Evolutionary conservation across 2,888 invertebrate species (phyloP), one percentile per base, ranked within the genome.

Genomic region (Agrochola lota): DNA sequence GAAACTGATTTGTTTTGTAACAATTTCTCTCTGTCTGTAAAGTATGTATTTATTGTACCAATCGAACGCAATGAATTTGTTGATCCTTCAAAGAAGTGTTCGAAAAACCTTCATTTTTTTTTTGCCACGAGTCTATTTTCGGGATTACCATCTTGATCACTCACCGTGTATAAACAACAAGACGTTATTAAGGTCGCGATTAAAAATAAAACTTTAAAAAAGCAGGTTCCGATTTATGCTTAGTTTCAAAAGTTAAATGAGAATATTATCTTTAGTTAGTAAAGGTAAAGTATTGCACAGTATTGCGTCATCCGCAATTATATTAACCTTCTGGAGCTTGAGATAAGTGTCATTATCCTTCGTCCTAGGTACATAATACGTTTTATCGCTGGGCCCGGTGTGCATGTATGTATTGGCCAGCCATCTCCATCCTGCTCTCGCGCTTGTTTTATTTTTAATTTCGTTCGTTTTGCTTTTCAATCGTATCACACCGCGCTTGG

Each of bases 371-470:
- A 85, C 84, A 78, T 87, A 88, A 66, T 84, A 83, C 85, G 74
- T 86, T 87, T 78, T 78, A 71, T 67, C 79, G 62, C 55, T 71
- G 60, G n/a, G 72, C 57, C 60, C 62, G 46, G 55, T 63, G 52
- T 57, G 63, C 66, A n/a, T 74, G 75, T 87, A n/a, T n/a, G n/a
- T n/a, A 84, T 87, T 82, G 84, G 84, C 84, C 79, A 71, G 80
- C 80, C 87, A 84, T 85, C 87, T 85, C 88, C 84, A 87, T 87
- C 80, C 83, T 79, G 77, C 77, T 86, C 87, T 85, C 76, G 70
- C 84, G 46, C 76, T 76, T 74, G 84, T 88, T 87, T 89, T 88
- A 87, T 89, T 88, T 88, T 88, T 85, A 85, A 87, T 85, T 85
- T 85, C 59, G 71, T 80, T 86, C 83, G 81, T 89, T 88, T 89